phyloP scores from a whole-genome alignment of 2,797 vertebrate species.

The Australoheros facetus region DNA sequence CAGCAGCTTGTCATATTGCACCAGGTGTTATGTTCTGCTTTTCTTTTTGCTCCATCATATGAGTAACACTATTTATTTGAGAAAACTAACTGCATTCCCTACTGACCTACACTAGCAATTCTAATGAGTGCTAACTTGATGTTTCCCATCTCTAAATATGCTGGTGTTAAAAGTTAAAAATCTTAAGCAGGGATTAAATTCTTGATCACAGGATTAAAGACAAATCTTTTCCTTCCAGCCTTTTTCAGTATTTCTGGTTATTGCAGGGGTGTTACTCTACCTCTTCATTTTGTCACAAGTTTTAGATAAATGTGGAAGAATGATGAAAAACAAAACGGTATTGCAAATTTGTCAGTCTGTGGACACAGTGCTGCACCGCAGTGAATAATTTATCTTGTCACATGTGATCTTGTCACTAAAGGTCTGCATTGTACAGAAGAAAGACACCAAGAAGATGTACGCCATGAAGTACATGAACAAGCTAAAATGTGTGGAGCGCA shows the following conservation, averaged over 20 bases:
- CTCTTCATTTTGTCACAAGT: background rate
- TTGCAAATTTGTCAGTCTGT: background rate
- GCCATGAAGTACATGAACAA: constrained; percentile 99
- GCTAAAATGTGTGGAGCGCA: constrained; percentile 93
- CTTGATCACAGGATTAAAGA: constrained; percentile 25
- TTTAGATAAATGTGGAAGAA: background rate
- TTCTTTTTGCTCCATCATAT: background rate
- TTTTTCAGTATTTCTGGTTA: constrained; percentile 13
- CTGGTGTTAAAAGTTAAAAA: constrained; percentile 18
- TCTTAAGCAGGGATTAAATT: constrained; percentile 24
- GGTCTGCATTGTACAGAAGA: constrained; percentile 99
- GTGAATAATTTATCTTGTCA: background rate
- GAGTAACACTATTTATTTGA: background rate
- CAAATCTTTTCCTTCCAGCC: constrained; percentile 4
- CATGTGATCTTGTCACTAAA: constrained; percentile 52
- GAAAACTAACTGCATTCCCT: background rate
- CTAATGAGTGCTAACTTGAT: constrained; percentile 6
- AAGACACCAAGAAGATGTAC: constrained; percentile 98
- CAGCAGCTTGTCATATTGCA: constrained; percentile 6
- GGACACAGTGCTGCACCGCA: no score
- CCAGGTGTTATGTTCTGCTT: constrained; percentile 2
- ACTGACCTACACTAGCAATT: background rate
- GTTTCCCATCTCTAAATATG: constrained; percentile 9
- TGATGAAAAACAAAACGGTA: background rate
- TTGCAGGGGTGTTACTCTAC: background rate